phyloP scores from a whole-genome alignment of 2,113 vertebrate species.

The Gavia stellata region DNA sequence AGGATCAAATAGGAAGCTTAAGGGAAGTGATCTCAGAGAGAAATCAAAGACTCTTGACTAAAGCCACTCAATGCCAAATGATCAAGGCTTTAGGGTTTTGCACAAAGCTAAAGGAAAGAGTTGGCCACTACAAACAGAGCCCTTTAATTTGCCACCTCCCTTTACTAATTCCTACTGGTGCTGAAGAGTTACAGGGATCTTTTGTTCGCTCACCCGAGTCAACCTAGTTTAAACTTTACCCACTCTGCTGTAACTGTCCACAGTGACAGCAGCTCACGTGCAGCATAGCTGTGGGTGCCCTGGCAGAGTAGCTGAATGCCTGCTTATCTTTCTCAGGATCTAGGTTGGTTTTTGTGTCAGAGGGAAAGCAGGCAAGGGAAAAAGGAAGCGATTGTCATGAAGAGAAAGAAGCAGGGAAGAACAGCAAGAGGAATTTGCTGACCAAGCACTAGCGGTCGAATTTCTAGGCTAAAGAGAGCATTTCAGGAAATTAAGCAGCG shows the following conservation, averaged over 20 bases:
- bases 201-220: not conserved
- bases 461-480: not conserved
- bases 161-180: not conserved
- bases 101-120: not conserved
- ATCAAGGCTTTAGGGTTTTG: constrained; percentile 14
- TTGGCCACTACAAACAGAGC: not conserved
- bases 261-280: not conserved
- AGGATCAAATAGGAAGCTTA: constrained; percentile 14
- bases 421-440: constrained; percentile 12
- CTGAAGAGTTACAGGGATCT: not conserved
- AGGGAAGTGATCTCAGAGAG: constrained; percentile 3
- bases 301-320: not conserved
- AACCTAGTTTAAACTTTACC: not conserved
- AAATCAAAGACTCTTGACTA: constrained; percentile 36
- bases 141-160: not conserved
- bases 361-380: constrained; percentile 15
- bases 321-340: constrained; percentile 10
- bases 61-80: not conserved
- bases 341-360: constrained; percentile 52
- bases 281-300: not conserved
- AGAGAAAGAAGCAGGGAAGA: not conserved
- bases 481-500: constrained; percentile 1
- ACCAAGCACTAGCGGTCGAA: not conserved
- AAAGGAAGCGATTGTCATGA: not conserved
- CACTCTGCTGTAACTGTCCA: not conserved